Evolutionary conservation across 2,113 vertebrate genomes (phyloP).

Genomic region (Hassar affinis): DNA sequence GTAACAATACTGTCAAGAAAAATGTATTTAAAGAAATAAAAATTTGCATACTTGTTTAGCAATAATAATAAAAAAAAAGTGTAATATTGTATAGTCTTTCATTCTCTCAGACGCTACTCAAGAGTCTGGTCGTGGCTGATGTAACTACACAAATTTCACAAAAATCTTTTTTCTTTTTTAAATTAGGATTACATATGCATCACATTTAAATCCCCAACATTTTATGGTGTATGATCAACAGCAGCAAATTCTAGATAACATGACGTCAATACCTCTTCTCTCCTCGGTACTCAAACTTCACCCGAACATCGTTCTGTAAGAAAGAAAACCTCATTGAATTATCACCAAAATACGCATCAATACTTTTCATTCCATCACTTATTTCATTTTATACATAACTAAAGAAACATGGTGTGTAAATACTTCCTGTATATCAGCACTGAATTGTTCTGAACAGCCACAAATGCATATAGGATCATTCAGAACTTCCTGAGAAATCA

Average conservation of each 20-base stretch:
- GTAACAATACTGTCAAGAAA: too few species aligned
- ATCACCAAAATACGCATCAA: background rate
- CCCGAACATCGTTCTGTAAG: constrained; percentile 90
- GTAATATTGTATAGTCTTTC: too few species aligned
- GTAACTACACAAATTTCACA: too few species aligned
- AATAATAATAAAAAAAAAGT: too few species aligned
- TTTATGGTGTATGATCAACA: background rate
- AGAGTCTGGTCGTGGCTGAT: too few species aligned
- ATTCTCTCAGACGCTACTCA: too few species aligned
- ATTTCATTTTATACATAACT: constrained; percentile 3
- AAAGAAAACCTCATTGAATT: constrained; percentile 39
- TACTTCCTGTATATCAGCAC: background rate
- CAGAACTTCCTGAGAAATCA: constrained; percentile 1
- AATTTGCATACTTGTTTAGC: too few species aligned
- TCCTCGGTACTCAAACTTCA: constrained; percentile 98
- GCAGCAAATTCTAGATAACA: background rate
- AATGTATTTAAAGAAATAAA: too few species aligned
- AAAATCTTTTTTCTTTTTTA: background rate
- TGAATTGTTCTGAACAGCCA: background rate
- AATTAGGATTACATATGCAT: background rate
- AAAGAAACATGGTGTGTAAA: background rate
- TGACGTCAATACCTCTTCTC: constrained; percentile 86
- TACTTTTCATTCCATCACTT: background rate
- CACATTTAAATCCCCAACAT: background rate
- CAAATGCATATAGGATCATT: background rate